These are phyloP conservation scores for Indicator maculatus DNA, from an alignment of 2,113 vertebrate species.

Conservation along the genomic window DNA sequence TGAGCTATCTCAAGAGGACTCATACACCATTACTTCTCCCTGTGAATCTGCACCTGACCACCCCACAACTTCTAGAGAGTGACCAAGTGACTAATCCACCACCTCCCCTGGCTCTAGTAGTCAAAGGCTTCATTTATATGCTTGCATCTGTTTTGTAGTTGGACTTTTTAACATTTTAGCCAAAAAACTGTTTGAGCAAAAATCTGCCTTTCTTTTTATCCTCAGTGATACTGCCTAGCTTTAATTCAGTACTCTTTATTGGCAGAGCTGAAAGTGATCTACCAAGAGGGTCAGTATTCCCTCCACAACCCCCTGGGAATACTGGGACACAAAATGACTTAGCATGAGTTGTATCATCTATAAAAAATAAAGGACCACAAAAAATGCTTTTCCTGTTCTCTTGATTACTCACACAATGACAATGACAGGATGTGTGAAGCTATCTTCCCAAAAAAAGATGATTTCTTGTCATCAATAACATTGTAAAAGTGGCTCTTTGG, in stretches of 20 bases:
- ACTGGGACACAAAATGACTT: neutral
- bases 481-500: neutral
- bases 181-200: neutral
- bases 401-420: neutral
- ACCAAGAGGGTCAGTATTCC: neutral
- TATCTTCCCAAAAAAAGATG: neutral
- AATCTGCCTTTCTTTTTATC: neutral
- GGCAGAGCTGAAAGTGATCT: neutral
- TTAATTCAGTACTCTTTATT: neutral
- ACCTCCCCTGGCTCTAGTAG: neutral
- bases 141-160: neutral
- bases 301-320: accelerated
- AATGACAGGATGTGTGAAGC: neutral
- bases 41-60: neutral
- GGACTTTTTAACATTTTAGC: neutral
- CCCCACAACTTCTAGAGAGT: neutral
- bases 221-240: neutral
- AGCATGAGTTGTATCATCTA: neutral
- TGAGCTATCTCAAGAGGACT: neutral
- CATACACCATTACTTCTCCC: neutral
- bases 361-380: neutral
- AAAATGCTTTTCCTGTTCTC: neutral
- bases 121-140: neutral
- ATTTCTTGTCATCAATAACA: neutral
- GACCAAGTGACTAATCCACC: neutral